phyloP scores from a whole-genome alignment of 2,888 invertebrate genomes.

The Eristalis pertinax region DNA sequence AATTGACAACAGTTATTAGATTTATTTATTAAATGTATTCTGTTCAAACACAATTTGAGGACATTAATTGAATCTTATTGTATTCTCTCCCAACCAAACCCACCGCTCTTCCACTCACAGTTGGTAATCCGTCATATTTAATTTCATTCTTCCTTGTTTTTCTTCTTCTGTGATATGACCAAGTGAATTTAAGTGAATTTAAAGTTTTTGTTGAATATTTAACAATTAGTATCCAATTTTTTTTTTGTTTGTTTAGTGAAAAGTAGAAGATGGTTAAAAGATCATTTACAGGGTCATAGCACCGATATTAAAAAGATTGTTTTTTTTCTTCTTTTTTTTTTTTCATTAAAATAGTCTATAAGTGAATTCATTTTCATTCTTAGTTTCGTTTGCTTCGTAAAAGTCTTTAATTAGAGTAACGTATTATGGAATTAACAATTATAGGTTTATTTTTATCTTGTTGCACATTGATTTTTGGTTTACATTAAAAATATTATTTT shows the following conservation, averaged over 20 bases:
- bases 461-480: slow-evolving; percentile 21
- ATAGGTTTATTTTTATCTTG: slow-evolving; percentile 42
- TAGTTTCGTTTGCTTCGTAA: slow-evolving; percentile 30
- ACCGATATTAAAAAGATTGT: slow-evolving; percentile 24
- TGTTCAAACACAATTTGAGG: not conserved
- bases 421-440: slow-evolving; percentile 34
- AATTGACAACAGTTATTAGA: slow-evolving; percentile 65
- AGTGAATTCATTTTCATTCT: slow-evolving; percentile 15
- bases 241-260: not conserved
- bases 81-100: not conserved
- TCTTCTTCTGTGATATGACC: slow-evolving; percentile 42
- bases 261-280: not conserved
- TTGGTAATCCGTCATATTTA: not conserved
- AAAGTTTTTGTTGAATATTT: not conserved
- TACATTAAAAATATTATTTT: slow-evolving; percentile 8
- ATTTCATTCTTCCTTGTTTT: not conserved
- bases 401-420: slow-evolving; percentile 53
- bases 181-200: not conserved
- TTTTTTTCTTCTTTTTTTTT: too few species aligned
- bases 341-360: not conserved
- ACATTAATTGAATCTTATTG: not conserved
- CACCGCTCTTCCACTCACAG: not conserved
- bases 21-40: slow-evolving; percentile 51
- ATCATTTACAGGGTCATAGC: slow-evolving; percentile 36
- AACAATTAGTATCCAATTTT: not conserved